A percentile compares a stretch with the other conserved stretches of the same genome.
Evolutionary conservation across 2,797 vertebrate genomes (phyloP).

Genomic region (Rhinatrema bivittatum): DNA sequence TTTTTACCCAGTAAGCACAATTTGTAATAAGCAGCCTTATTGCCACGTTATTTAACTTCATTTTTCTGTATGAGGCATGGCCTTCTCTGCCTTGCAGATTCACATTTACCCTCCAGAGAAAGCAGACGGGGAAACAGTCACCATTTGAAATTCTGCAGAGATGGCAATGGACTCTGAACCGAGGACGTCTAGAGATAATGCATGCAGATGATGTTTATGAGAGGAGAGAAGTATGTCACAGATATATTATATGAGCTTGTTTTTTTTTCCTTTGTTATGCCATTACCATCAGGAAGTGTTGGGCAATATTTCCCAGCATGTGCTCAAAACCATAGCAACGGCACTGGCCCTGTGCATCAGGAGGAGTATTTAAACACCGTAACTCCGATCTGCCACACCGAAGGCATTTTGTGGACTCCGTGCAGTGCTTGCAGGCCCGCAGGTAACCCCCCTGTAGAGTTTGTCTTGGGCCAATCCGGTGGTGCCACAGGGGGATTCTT

Average conservation of each 20-base stretch:
- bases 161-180: not conserved
- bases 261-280: too few relatives aligned
- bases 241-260: accelerated
- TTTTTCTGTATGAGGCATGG: not conserved
- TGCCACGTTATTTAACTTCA: not conserved
- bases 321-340: too few relatives aligned
- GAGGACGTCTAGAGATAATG: not conserved
- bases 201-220: not conserved
- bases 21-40: not conserved
- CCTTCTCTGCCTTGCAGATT: not conserved
- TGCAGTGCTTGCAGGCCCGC: too few relatives aligned
- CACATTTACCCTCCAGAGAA: not conserved
- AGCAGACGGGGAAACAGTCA: not conserved
- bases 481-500: too few relatives aligned
- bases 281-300: too few relatives aligned
- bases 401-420: too few relatives aligned
- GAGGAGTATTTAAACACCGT: too few relatives aligned
- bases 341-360: too few relatives aligned
- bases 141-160: not conserved
- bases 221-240: not conserved
- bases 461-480: too few relatives aligned
- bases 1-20: accelerated
- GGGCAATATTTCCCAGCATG: too few relatives aligned
- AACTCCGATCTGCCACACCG: too few relatives aligned
- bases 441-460: too few relatives aligned